phyloP scores from a whole-genome alignment of 92 coral and sea anemone species.

The Umimayanthus chanpuru region DNA sequence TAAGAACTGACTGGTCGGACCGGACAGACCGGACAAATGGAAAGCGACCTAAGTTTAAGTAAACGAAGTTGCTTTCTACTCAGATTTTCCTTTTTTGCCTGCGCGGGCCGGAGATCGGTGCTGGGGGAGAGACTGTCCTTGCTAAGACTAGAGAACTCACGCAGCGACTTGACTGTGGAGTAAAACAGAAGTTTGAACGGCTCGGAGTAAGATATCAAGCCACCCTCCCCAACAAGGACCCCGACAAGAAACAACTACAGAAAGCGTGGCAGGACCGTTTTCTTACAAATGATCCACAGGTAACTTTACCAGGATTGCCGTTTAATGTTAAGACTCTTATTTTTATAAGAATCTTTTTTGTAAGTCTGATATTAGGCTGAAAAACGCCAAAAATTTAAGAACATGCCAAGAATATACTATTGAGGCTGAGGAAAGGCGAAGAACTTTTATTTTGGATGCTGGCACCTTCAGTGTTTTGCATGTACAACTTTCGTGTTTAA shows the following conservation, averaged over 20 bases:
- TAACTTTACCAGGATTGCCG: not conserved
- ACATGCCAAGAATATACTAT: too few species aligned
- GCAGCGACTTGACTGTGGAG: not conserved
- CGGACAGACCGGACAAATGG: too few species aligned
- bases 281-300: not conserved
- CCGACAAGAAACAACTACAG: not conserved
- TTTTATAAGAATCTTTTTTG: too few species aligned
- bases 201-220: slow-evolving; percentile 29
- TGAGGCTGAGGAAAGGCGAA: too few species aligned
- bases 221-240: not conserved
- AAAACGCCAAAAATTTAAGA: too few species aligned
- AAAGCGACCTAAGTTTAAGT: too few species aligned
- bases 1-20: too few species aligned
- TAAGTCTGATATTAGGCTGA: too few species aligned
- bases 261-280: slow-evolving; percentile 37
- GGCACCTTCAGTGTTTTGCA: too few species aligned
- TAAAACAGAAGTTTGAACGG: slow-evolving; percentile 30
- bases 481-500: too few species aligned
- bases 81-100: slow-evolving; percentile 20
- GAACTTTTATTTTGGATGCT: too few species aligned
- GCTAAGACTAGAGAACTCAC: slow-evolving; percentile 20
- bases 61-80: not conserved
- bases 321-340: too few species aligned
- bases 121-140: slow-evolving; percentile 29
- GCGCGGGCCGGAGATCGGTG: slow-evolving; percentile 9